phyloP scores from a whole-genome alignment of 2,888 invertebrate species.

The Dastarcus helophoroides region DNA sequence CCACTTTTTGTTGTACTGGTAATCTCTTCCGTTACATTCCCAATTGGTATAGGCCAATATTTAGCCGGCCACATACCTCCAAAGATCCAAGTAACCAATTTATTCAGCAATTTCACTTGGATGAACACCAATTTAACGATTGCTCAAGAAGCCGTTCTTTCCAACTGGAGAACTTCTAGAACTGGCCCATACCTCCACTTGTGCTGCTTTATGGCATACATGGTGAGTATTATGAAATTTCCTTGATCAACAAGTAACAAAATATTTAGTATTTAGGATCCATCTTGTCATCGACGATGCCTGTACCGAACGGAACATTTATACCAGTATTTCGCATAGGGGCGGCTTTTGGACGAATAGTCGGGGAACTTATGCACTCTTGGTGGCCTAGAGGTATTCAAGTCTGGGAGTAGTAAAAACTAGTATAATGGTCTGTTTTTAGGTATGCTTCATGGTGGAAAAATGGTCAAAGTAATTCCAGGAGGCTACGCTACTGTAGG shows the following conservation, averaged over 20 bases:
- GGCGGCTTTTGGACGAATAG: slow-evolving; percentile 82
- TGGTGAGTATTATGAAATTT: slow-evolving; percentile 47
- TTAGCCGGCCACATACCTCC: slow-evolving; percentile 37
- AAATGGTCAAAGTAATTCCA: slow-evolving; percentile 72
- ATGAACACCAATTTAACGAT: slow-evolving; percentile 65
- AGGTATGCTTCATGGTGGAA: slow-evolving; percentile 77
- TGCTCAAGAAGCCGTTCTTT: slow-evolving; percentile 70
- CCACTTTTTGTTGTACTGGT: slow-evolving; percentile 78
- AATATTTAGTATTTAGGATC: slow-evolving; percentile 66
- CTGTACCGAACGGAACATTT: slow-evolving; percentile 94
- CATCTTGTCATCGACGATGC: slow-evolving; percentile 86
- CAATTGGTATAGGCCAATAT: slow-evolving; percentile 70
- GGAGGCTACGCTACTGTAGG: slow-evolving; percentile 95
- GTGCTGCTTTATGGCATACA: slow-evolving; percentile 69
- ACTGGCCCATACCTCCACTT: slow-evolving; percentile 81
- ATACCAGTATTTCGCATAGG: slow-evolving; percentile 96
- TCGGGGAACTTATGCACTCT: slow-evolving; percentile 89
- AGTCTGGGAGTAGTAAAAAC: no score
- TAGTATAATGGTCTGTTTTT: slow-evolving; percentile 5
- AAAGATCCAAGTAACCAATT: slow-evolving; percentile 47
- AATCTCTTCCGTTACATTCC: slow-evolving; percentile 71
- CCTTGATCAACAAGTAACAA: slow-evolving; percentile 8
- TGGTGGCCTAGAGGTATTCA: slow-evolving; percentile 61
- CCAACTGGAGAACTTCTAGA: slow-evolving; percentile 76
- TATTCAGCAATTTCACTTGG: slow-evolving; percentile 97